A percentile compares a stretch with the other conserved stretches of the same genome.
These are phyloP conservation scores for Ceratosolen fusciceps DNA, from an alignment of 1,140 invertebrate species.

Conservation along the genomic window DNA sequence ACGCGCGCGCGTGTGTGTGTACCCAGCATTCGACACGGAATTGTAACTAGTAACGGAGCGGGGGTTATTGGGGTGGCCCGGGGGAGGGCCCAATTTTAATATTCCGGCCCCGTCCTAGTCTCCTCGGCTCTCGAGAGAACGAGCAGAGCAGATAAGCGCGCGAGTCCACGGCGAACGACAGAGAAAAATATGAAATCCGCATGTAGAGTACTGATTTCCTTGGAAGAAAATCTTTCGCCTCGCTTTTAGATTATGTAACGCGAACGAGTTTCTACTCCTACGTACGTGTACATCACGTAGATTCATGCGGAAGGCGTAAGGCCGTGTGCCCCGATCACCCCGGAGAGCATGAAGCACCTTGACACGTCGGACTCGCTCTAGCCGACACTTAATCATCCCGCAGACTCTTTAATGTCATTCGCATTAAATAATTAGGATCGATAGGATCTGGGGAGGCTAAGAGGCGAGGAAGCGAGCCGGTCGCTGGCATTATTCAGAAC, in stretches of 20 bases:
- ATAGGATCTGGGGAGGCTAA: background rate
- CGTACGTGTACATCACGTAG: too few species aligned
- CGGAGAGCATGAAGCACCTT: background rate
- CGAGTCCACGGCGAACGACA: background rate
- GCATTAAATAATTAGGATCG: background rate
- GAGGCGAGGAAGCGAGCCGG: background rate
- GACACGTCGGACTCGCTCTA: background rate
- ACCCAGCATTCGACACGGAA: too few species aligned
- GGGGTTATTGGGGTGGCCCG: too few species aligned
- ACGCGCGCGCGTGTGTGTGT: too few species aligned
- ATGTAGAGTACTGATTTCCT: background rate
- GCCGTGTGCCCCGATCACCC: background rate
- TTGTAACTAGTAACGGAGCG: too few species aligned
- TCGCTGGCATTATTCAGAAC: background rate
- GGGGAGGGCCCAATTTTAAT: too few species aligned
- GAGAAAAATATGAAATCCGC: slow-evolving; percentile 26
- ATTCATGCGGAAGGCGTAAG: too few species aligned
- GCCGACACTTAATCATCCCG: background rate
- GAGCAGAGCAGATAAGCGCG: background rate
- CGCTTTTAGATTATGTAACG: slow-evolving; percentile 2
- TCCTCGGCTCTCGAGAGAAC: background rate
- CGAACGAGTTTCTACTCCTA: slow-evolving; percentile 16
- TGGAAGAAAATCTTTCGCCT: slow-evolving; percentile 6
- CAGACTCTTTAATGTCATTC: background rate
- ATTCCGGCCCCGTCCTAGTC: background rate